Percentiles rank a stretch among this genome's conserved stretches.
Conservation (phyloP, 1,140 invertebrate genomes). For the Liolophura sinensis region DNA sequence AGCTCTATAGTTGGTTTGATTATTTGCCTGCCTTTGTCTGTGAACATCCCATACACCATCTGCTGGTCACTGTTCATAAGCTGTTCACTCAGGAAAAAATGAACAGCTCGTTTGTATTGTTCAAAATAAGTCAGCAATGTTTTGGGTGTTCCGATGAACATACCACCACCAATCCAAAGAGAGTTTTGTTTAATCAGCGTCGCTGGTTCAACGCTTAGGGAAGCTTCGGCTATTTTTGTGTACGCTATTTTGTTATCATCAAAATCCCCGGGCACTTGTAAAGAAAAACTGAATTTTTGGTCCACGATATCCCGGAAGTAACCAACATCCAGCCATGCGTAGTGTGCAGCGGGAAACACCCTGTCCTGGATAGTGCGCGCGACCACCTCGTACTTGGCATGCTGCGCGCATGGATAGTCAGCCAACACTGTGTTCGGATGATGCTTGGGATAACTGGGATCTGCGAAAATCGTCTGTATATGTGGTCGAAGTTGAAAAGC, state of each 20-base stretch:
- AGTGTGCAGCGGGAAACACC: conserved; percentile 23
- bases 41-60: conserved; percentile 26
- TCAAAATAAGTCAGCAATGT: not conserved
- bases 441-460: conserved; percentile 31
- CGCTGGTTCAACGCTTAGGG: too few relatives aligned
- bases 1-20: too few relatives aligned
- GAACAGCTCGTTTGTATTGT: conserved; percentile 17
- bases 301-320: conserved; percentile 33
- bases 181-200: too few relatives aligned
- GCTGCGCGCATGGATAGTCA: conserved; percentile 31
- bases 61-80: conserved; percentile 47
- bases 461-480: conserved; percentile 27
- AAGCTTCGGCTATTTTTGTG: too few relatives aligned
- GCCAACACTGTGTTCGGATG: conserved; percentile 36
- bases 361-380: conserved; percentile 12
- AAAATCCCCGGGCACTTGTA: conserved; percentile 6
- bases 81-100: conserved; percentile 25
- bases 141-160: too few relatives aligned
- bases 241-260: conserved; percentile 23
- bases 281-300: not conserved
- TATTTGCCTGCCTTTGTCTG: too few relatives aligned
- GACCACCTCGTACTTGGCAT: conserved; percentile 33
- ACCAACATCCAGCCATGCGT: conserved; percentile 40
- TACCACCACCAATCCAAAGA: too few relatives aligned
- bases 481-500: conserved; percentile 25